Evolutionary conservation across 2,797 vertebrate species (phyloP), one percentile per base, ranked within the genome.

Genomic region (Alosa sapidissima): DNA sequence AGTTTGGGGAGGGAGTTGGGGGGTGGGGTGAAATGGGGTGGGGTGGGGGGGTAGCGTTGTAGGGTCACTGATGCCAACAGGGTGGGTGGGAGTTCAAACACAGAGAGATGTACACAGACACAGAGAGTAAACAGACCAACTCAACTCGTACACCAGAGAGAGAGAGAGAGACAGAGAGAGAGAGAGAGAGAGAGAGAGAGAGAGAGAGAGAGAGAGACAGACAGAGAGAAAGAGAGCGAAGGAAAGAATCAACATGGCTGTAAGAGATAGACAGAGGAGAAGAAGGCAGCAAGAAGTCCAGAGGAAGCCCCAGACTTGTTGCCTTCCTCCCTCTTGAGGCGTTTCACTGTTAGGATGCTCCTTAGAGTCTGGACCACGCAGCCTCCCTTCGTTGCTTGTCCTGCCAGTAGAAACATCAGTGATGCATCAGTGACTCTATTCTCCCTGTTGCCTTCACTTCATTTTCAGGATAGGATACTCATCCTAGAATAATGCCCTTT

Each of bases 1-100:
- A 91, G 90, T 91, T 91, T 93, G 89, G 83, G 92, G 88, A 4
- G 83, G 91, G 91, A 54, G 84, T 87, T 85, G 55, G 65, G 14
- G 5, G 81, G 47, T n/a, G 81, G 48, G 48, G n/a, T 24, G 62
- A 28, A 21, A n/a, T 62, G 21, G 58, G 21, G n/a, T 3, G 19
- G 21, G 58, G n/a, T 33, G 62, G 21, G 21, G 81, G 48, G 88
- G 89, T 88, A 88, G 88, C 88, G 90, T 88, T 89, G 90, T 91
- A 90, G 86, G 87, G 84, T 90, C 93, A 89, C 90, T 88, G 81
- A 52, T 90, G 84, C 90, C 90, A 90, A 84, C 86, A 88, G 85
- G 65, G 33, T 4, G 65, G 28, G 11, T 36, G 65, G 65, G 33
- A 13, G 24, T 72, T 5, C 10, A 72, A 72, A 72, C 65, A 72